phyloP scores from a whole-genome alignment of 2,113 vertebrate genomes.

The Neogobius melanostomus region DNA sequence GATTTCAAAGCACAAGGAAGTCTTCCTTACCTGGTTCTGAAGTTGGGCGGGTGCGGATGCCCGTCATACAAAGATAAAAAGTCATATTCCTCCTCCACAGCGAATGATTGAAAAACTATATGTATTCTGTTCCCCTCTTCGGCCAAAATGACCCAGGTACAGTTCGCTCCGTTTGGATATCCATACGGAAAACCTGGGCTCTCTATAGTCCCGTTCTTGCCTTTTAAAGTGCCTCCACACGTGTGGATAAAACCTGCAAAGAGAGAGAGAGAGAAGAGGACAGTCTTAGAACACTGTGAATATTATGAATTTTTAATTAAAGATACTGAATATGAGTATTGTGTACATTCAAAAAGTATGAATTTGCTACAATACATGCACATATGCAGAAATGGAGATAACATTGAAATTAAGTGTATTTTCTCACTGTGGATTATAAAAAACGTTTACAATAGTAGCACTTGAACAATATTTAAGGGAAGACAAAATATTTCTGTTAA shows the following conservation, averaged over 20 bases:
- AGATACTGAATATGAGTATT: background rate
- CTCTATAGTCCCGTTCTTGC: conserved; percentile 97
- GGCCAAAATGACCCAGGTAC: conserved; percentile 97
- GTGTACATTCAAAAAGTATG: background rate
- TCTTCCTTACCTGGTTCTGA: conserved; percentile 89
- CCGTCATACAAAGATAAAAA: conserved; percentile 98
- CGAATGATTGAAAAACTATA: conserved; percentile 98
- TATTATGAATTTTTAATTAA: background rate
- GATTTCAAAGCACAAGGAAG: conserved; percentile 26
- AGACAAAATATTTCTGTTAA: too few relatives aligned
- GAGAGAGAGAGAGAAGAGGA: conserved; percentile 33
- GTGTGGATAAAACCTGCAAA: conserved; percentile 94
- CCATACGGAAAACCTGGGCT: conserved; percentile 98
- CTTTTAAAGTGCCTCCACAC: conserved; percentile 96
- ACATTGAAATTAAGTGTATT: background rate
- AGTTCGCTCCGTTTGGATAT: conserved; percentile 99
- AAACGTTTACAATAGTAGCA: background rate
- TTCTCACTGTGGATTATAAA: background rate
- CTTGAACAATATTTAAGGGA: too few relatives aligned
- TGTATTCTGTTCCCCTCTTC: conserved; percentile 96
- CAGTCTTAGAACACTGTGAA: background rate
- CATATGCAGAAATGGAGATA: background rate
- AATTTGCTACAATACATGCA: background rate
- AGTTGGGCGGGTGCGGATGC: conserved; percentile 93
- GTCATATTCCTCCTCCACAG: conserved; percentile 98